Base-by-base conservation (phyloP, 2,888 invertebrate species). In the Rhagonycha fulva region DNA sequence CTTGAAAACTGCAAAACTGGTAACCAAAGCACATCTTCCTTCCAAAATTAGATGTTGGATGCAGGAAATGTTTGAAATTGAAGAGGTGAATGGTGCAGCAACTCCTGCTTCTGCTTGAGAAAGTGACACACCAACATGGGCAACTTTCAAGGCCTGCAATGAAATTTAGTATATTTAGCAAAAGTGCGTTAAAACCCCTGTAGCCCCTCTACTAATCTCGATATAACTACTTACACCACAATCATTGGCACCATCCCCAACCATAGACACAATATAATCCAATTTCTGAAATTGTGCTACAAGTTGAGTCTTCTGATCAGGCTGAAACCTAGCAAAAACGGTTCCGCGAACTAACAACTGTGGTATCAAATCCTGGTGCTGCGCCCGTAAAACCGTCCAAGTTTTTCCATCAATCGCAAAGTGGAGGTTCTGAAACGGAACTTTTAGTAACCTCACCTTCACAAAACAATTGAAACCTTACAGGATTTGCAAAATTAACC, bases 51-150 rank as follows among this genome's bases (percentile, higher is more conserved):
- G 90, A 79, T 91, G 90, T 32, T 94, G 93, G 71, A 97, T 93
- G 88, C 96, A 96, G 10, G 93, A 91, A 80, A 96, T 95, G 86
- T 96, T 93, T 74, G 93, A 92, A 77, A 92, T 90, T 81, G 93
- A 93, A 0, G 97, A 97, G 0, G 96, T 97, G 86, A 97, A 97
- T 9, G 96, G 96, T 47, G 96, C 96, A 5, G 96, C 97, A 71
- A 96, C 96, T 85, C 93, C 93, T 0, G 96, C 96, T 87, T 97
- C 96, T 0, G 96, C 95, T 87, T 96, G 95, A 0, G 96, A 96
- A 62, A 97, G 90, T 0, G 96, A 96, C 78, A 97, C 93, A 24
- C 97, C 97, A 30, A 95, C 94, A 85, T 97, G 95, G 0, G 96
- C 96, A 11, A 95, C 94, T 88, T 95, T 95, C 71, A 96, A 88